phyloP scores from a whole-genome alignment of 2,797 vertebrate species.

The Coluber constrictor region DNA sequence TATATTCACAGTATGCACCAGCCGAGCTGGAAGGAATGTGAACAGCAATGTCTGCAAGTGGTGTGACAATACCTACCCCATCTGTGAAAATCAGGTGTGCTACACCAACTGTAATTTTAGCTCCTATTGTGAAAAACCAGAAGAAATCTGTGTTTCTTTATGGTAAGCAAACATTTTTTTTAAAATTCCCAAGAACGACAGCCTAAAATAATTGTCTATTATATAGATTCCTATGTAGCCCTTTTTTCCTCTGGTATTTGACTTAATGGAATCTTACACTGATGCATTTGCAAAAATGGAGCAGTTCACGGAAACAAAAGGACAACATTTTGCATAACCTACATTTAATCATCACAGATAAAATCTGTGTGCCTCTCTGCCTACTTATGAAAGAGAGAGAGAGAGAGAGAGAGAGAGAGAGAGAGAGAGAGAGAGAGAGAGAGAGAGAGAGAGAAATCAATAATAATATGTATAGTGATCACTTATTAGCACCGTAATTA shows the following conservation, averaged over 20 bases:
- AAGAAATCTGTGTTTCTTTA: conserved; percentile 85
- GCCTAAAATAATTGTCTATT: neutral
- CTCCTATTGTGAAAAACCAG: conserved; percentile 77
- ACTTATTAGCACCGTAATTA: neutral
- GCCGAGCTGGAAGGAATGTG: conserved; percentile 70
- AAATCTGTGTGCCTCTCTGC: neutral
- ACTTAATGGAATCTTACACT: neutral
- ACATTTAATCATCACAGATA: neutral
- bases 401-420: no score
- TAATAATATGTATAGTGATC: neutral
- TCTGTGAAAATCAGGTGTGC: conserved; percentile 80
- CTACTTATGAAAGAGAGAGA: neutral
- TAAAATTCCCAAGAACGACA: neutral
- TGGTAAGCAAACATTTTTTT: conserved; percentile 71
- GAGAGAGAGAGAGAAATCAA: neutral
- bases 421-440: neutral
- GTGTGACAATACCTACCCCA: conserved; percentile 79
- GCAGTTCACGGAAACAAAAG: neutral
- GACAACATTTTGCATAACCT: neutral
- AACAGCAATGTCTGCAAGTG: conserved; percentile 84
- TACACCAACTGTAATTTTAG: conserved; percentile 83
- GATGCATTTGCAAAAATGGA: neutral
- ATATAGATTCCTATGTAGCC: neutral
- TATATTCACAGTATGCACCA: conserved; percentile 62
- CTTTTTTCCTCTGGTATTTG: neutral